Evolutionary conservation across 64 coral and sea anemone genomes (phyloP).

Genomic region (Montipora sp.): DNA sequence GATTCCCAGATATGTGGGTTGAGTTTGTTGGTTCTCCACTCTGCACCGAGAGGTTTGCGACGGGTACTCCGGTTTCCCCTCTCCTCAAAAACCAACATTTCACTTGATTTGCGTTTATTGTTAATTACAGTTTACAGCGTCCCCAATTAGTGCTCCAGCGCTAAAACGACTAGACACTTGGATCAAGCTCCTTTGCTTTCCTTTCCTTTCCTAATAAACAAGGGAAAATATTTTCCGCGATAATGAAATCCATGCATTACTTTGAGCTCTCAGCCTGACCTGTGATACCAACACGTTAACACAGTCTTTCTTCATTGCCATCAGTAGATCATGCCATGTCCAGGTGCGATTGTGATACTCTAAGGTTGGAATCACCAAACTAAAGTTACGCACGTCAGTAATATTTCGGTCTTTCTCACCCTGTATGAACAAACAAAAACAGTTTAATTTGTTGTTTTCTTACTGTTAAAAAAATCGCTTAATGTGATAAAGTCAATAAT

Average conservation of each 20-base stretch:
- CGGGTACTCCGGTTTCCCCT: too few relatives aligned
- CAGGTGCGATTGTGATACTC: conserved; percentile 98
- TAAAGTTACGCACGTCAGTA: conserved; percentile 90
- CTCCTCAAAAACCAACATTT: too few relatives aligned
- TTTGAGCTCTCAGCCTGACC: conserved; percentile 37
- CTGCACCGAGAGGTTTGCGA: too few relatives aligned
- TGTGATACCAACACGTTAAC: conserved; percentile 87
- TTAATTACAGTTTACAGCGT: too few relatives aligned
- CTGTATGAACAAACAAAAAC: conserved; percentile 18
- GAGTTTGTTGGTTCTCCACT: too few relatives aligned
- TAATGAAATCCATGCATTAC: neutral
- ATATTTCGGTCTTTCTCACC: conserved; percentile 99
- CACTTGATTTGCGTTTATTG: too few relatives aligned
- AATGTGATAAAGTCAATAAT: too few relatives aligned
- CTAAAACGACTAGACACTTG: neutral
- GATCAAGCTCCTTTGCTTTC: neutral
- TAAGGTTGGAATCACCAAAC: conserved; percentile 85
- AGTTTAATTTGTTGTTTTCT: too few relatives aligned
- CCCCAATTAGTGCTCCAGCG: too few relatives aligned
- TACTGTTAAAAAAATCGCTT: neutral
- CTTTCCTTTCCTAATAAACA: neutral
- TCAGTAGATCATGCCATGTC: conserved; percentile 97
- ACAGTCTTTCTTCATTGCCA: conserved; percentile 98
- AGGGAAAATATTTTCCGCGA: neutral
- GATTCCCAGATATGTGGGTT: too few relatives aligned